Evolutionary conservation across 2,797 vertebrate genomes (phyloP).

Genomic region (Sebastes steindachneri): DNA sequence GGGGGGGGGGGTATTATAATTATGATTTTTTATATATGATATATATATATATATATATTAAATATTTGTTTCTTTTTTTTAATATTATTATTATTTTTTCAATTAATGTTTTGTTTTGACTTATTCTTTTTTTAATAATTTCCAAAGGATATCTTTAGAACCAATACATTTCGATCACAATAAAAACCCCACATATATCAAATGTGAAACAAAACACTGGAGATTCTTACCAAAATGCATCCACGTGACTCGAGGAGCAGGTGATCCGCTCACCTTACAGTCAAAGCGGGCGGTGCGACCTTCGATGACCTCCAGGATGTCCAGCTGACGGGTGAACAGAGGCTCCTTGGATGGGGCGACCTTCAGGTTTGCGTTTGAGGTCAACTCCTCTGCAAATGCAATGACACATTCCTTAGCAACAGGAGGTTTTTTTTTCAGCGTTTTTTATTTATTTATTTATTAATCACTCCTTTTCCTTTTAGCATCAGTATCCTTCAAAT

Average conservation of each 20-base stretch:
- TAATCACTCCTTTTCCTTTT: neutral
- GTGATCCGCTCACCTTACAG: constrained; percentile 95
- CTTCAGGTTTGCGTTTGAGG: constrained; percentile 88
- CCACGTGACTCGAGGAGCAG: constrained; percentile 88
- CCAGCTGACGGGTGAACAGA: constrained; percentile 91
- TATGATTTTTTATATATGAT: too few relatives aligned
- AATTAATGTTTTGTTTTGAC: too few relatives aligned
- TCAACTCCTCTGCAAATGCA: constrained; percentile 88
- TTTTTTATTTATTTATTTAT: neutral
- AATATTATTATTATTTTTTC: too few relatives aligned
- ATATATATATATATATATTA: too few relatives aligned
- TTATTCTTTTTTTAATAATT: too few relatives aligned
- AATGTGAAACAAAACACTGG: neutral
- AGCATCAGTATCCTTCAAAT: neutral
- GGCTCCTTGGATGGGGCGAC: constrained; percentile 90
- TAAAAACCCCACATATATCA: fast-evolving
- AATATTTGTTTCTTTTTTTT: too few relatives aligned
- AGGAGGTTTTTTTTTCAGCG: fast-evolving
- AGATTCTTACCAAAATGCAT: constrained; percentile 89
- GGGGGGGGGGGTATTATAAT: too few relatives aligned
- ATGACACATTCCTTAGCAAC: neutral
- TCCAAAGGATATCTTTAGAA: too few relatives aligned
- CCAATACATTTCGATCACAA: too few relatives aligned
- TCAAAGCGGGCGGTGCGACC: constrained; percentile 90
- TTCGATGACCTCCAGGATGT: constrained; percentile 90